These are phyloP conservation scores for Hylaea fasciaria DNA, from an alignment of 2,888 invertebrate genomes.

Conservation along the genomic window DNA sequence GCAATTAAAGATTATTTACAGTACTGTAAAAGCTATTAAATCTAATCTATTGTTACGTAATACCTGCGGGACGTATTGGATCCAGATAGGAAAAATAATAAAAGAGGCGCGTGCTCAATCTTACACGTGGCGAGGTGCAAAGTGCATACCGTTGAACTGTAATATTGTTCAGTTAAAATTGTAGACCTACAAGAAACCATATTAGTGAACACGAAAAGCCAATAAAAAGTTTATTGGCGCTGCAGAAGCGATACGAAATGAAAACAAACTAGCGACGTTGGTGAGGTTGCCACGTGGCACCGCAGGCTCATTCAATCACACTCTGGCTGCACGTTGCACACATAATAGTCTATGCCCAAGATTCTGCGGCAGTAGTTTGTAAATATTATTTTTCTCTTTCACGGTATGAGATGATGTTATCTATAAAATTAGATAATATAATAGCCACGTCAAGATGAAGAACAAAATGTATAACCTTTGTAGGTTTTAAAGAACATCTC, in stretches of 20 bases:
- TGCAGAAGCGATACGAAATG: slow-evolving; percentile 59
- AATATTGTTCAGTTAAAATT: slow-evolving; percentile 66
- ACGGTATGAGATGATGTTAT: too few relatives aligned
- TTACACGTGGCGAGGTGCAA: slow-evolving; percentile 60
- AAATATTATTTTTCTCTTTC: not conserved
- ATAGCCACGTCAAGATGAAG: too few relatives aligned
- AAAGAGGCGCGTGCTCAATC: slow-evolving; percentile 50
- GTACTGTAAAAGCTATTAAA: slow-evolving; percentile 59
- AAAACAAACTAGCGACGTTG: slow-evolving; percentile 58
- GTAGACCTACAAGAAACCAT: slow-evolving; percentile 65
- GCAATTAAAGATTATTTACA: slow-evolving; percentile 65
- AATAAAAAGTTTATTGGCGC: slow-evolving; percentile 73
- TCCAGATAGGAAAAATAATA: slow-evolving; percentile 42
- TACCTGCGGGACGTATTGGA: slow-evolving; percentile 35
- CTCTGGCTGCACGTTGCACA: slow-evolving; percentile 37
- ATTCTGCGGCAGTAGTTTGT: slow-evolving; percentile 6
- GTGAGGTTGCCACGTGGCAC: slow-evolving; percentile 61
- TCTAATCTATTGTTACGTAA: slow-evolving; percentile 65
- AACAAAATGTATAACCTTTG: too few relatives aligned
- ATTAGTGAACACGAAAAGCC: slow-evolving; percentile 68
- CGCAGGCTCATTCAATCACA: slow-evolving; percentile 46
- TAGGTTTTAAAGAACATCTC: too few relatives aligned
- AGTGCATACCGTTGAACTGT: slow-evolving; percentile 47
- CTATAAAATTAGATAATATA: too few relatives aligned
- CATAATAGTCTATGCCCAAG: slow-evolving; percentile 24